Evolutionary conservation across 1,140 invertebrate species (phyloP).

Genomic region (Nebria ingens): DNA sequence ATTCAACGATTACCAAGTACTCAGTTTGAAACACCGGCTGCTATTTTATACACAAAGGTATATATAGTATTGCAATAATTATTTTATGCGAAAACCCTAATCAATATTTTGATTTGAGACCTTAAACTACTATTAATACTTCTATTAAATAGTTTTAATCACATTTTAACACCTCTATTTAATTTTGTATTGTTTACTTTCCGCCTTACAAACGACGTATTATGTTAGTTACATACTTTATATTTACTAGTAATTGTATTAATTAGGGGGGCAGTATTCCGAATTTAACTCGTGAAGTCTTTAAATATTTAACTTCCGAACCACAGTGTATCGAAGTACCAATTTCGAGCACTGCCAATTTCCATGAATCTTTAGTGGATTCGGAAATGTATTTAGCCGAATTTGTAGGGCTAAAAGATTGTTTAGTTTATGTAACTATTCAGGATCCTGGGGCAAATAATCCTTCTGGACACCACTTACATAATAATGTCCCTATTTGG

Average conservation of each 20-base stretch:
- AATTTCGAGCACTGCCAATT: slow-evolving; percentile 42
- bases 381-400: slow-evolving; percentile 40
- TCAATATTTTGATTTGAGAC: too few relatives aligned
- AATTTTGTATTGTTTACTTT: too few relatives aligned
- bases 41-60: slow-evolving; percentile 45
- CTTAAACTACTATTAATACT: too few relatives aligned
- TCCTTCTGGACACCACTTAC: slow-evolving; percentile 54
- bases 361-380: slow-evolving; percentile 40
- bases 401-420: slow-evolving; percentile 51
- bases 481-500: slow-evolving; percentile 56
- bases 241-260: slow-evolving; percentile 15
- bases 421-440: slow-evolving; percentile 47
- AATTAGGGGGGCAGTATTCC: slow-evolving; percentile 50
- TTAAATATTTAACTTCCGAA: slow-evolving; percentile 43
- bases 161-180: too few relatives aligned
- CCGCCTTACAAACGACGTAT: too few relatives aligned
- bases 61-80: too few relatives aligned
- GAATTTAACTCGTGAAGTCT: slow-evolving; percentile 52
- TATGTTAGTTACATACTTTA: slow-evolving; percentile 3
- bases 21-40: slow-evolving; percentile 40
- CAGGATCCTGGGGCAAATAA: slow-evolving; percentile 53
- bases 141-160: too few relatives aligned
- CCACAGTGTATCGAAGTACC: slow-evolving; percentile 45
- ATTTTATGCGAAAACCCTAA: too few relatives aligned
- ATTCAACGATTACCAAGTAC: slow-evolving; percentile 35